phyloP scores from a whole-genome alignment of 2,888 invertebrate genomes.

The Habrosyne pyritoides region DNA sequence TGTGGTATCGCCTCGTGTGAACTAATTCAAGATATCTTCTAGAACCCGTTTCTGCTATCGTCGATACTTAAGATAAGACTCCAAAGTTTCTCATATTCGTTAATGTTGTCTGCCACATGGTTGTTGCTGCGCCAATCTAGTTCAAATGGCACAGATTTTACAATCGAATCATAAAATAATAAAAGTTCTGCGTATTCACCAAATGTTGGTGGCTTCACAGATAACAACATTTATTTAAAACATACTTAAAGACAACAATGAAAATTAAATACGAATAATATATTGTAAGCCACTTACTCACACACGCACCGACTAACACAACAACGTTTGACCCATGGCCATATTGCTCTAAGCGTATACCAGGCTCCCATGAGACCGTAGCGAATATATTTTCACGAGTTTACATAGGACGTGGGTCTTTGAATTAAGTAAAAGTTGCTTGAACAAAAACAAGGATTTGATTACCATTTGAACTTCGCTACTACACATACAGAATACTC shows the following conservation, averaged over 20 bases:
- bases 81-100: neutral
- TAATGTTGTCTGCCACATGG: neutral
- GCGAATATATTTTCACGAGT: conserved; percentile 36
- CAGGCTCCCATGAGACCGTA: conserved; percentile 38
- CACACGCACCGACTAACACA: neutral
- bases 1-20: conserved; percentile 30
- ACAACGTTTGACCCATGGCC: neutral
- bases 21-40: conserved; percentile 31
- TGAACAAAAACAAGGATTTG: conserved; percentile 55
- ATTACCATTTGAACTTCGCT: conserved; percentile 45
- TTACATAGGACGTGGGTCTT: conserved; percentile 48
- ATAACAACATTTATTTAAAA: neutral
- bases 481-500: conserved; percentile 12
- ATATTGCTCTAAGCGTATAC: conserved; percentile 15
- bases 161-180: neutral
- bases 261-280: neutral
- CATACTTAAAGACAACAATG: neutral
- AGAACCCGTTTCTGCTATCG: conserved; percentile 32
- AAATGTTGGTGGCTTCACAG: neutral
- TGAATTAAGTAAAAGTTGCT: conserved; percentile 47
- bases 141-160: neutral
- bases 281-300: neutral
- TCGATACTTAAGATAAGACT: conserved; percentile 23
- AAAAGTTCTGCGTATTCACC: neutral
- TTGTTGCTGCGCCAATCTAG: neutral